Conservation (phyloP, 2,888 invertebrate genomes). For the Electrophaes corylata region DNA sequence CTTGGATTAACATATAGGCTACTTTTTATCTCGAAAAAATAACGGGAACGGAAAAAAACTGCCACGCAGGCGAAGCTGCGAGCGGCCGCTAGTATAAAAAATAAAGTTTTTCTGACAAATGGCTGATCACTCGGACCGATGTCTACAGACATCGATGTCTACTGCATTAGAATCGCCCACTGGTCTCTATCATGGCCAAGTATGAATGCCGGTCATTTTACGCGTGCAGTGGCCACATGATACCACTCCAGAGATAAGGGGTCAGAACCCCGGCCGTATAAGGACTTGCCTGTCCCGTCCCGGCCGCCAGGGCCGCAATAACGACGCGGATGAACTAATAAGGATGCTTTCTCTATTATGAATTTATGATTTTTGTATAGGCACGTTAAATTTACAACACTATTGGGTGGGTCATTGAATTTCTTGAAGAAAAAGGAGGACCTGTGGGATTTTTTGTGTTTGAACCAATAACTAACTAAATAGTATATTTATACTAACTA, state of each 20-base stretch:
- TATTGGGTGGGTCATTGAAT: slow-evolving; percentile 10
- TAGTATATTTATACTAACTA: too few relatives aligned
- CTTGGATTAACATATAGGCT: too few relatives aligned
- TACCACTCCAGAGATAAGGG: slow-evolving; percentile 65
- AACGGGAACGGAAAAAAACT: too few relatives aligned
- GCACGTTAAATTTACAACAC: slow-evolving; percentile 12
- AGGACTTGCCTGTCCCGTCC: slow-evolving; percentile 62
- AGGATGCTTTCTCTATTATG: slow-evolving; percentile 43
- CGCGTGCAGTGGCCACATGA: slow-evolving; percentile 59
- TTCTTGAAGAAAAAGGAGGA: not conserved
- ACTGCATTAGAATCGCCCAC: too few relatives aligned
- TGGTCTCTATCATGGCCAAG: slow-evolving; percentile 2
- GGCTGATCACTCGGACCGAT: too few relatives aligned
- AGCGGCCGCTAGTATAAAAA: too few relatives aligned
- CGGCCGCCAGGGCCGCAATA: slow-evolving; percentile 18
- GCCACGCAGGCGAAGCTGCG: too few relatives aligned
- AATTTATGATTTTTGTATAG: slow-evolving; percentile 29
- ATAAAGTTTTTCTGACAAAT: too few relatives aligned
- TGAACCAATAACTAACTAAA: not conserved
- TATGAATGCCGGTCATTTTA: slow-evolving; percentile 59
- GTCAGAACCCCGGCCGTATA: slow-evolving; percentile 71
- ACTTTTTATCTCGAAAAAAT: too few relatives aligned
- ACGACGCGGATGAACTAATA: slow-evolving; percentile 32
- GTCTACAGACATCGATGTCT: too few relatives aligned
- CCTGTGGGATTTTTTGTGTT: not conserved